phyloP scores from a whole-genome alignment of 2,797 vertebrate genomes.

The Myiotriccus ornatus region DNA sequence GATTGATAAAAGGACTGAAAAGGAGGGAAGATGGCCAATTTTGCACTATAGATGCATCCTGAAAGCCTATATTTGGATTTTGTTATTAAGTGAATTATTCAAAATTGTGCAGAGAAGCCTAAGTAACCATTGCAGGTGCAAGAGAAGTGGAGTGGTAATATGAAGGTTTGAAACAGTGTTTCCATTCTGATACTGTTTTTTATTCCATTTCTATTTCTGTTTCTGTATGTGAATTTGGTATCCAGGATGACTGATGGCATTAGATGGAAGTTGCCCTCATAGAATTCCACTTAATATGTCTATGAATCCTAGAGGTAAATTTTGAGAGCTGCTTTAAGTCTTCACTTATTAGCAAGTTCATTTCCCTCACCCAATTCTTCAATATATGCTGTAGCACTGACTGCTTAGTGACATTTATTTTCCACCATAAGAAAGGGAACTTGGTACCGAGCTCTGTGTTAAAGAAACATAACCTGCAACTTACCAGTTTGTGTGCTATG shows the following conservation, averaged over 20 bases:
- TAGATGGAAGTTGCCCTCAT: background rate
- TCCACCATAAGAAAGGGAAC: background rate
- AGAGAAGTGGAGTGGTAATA: background rate
- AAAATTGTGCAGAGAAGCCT: background rate
- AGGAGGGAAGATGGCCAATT: background rate
- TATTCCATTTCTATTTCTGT: background rate
- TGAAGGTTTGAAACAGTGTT: background rate
- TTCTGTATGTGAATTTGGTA: background rate
- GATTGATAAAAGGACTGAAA: background rate
- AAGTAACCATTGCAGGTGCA: background rate
- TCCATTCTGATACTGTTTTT: background rate
- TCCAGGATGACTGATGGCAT: background rate
- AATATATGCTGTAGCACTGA: background rate
- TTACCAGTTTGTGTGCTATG: background rate
- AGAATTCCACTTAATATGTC: constrained; percentile 8
- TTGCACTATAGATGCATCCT: background rate
- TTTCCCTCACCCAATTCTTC: background rate
- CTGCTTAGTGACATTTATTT: background rate
- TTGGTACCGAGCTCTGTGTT: background rate
- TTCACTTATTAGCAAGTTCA: background rate
- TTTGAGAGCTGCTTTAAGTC: constrained; percentile 16
- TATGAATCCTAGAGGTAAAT: background rate
- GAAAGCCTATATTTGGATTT: background rate
- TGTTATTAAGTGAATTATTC: background rate
- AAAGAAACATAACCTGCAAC: background rate